Percentiles rank a stretch among this genome's conserved stretches.
These are phyloP conservation scores for Clarias gariepinus DNA, from an alignment of 2,113 vertebrate genomes.

Conservation along the genomic window DNA sequence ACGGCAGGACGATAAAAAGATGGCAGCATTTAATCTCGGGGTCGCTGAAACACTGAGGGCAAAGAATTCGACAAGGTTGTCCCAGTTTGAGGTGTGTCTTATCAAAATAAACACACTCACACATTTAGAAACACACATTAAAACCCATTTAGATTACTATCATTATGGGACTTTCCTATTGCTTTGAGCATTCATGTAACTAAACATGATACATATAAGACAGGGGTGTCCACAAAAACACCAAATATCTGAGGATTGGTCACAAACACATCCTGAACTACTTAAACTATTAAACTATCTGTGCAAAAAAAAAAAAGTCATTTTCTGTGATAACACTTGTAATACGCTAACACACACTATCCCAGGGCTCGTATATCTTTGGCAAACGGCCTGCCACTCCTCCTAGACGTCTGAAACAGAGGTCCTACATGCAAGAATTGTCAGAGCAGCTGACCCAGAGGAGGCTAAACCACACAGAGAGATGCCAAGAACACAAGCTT, in stretches of 20 bases:
- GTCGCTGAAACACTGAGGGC: conserved; percentile 66
- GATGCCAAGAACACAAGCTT: conserved; percentile 65
- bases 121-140: background rate
- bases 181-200: background rate
- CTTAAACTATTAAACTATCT: too few species aligned
- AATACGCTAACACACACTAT: background rate
- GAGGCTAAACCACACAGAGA: conserved; percentile 57
- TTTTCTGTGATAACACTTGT: background rate
- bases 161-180: background rate
- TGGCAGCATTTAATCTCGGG: conserved; percentile 73
- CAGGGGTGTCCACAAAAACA: background rate
- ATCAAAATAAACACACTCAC: background rate
- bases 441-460: conserved; percentile 66
- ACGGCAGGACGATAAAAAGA: conserved; percentile 68
- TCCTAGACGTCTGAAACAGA: conserved; percentile 65
- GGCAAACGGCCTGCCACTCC: conserved; percentile 71
- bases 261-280: background rate
- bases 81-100: conserved; percentile 66
- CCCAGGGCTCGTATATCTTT: conserved; percentile 77
- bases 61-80: conserved; percentile 58
- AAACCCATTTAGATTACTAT: background rate
- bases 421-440: conserved; percentile 69
- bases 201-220: background rate
- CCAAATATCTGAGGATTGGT: background rate
- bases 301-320: too few species aligned